Percentiles rank a stretch among this genome's conserved stretches.
These are phyloP conservation scores for Eremobia ochroleuca DNA, from an alignment of 2,888 invertebrate genomes.

Conservation along the genomic window DNA sequence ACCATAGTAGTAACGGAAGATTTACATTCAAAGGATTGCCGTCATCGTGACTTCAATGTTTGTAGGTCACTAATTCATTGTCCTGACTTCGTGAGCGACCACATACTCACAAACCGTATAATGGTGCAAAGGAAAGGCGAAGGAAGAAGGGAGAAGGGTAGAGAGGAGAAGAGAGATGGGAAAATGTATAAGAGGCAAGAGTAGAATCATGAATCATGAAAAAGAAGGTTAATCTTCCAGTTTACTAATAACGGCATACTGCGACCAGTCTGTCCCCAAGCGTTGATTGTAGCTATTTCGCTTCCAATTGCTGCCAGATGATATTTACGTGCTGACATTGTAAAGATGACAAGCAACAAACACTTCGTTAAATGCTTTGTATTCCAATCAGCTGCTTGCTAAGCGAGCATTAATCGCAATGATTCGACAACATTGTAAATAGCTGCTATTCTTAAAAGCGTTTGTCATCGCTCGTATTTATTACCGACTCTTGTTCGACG, in stretches of 20 bases:
- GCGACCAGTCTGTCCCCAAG: neutral
- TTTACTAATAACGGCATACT: neutral
- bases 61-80: constrained; percentile 4
- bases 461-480: constrained; percentile 28
- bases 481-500: neutral
- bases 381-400: constrained; percentile 23
- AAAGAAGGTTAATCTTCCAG: neutral
- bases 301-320: neutral
- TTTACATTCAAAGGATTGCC: constrained; percentile 27
- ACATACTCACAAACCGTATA: neutral
- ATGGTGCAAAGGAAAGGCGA: neutral
- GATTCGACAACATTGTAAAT: constrained; percentile 29
- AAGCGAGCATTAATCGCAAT: constrained; percentile 22
- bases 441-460: constrained; percentile 25
- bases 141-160: neutral
- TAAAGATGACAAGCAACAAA: neutral
- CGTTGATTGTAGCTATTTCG: neutral
- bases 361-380: neutral
- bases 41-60: constrained; percentile 7
- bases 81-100: neutral
- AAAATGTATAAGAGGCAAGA: neutral
- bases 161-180: neutral
- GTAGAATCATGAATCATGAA: neutral
- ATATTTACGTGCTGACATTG: neutral
- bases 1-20: constrained; percentile 5